Evolutionary conservation across 2,797 vertebrate genomes (phyloP).

Genomic region (Acipenser transmontanus): DNA sequence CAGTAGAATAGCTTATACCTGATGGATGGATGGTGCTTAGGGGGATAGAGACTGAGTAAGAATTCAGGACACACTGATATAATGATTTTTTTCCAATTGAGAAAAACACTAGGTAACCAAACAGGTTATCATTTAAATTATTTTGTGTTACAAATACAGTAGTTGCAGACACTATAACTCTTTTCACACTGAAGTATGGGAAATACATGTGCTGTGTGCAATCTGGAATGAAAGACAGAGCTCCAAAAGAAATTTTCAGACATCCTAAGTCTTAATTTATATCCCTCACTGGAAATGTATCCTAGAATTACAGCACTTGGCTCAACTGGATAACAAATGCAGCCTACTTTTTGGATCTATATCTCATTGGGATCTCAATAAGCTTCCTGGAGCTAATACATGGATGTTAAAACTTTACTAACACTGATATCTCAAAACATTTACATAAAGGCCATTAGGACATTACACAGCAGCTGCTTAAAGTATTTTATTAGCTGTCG

Average conservation of each 20-base stretch:
- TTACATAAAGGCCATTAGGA: slow-evolving; percentile 8
- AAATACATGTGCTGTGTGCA: slow-evolving; percentile 43
- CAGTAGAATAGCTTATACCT: too few species aligned
- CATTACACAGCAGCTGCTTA: background rate
- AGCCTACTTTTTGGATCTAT: slow-evolving; percentile 37
- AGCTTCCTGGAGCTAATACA: slow-evolving; percentile 38
- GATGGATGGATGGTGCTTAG: too few species aligned
- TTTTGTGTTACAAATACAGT: slow-evolving; percentile 39
- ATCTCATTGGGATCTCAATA: slow-evolving; percentile 38
- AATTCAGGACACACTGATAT: background rate
- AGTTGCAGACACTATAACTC: slow-evolving; percentile 57
- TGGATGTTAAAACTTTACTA: slow-evolving; percentile 37
- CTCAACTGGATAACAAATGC: slow-evolving; percentile 43
- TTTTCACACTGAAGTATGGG: slow-evolving; percentile 55
- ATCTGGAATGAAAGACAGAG: slow-evolving; percentile 36
- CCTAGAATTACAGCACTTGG: slow-evolving; percentile 27
- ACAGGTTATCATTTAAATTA: slow-evolving; percentile 37
- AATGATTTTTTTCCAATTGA: background rate
- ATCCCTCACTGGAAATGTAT: slow-evolving; percentile 26
- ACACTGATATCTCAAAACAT: slow-evolving; percentile 21
- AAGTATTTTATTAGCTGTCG: background rate
- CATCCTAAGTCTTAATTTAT: slow-evolving; percentile 34
- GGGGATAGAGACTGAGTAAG: too few species aligned
- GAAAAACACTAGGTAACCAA: slow-evolving; percentile 21
- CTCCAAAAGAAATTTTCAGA: slow-evolving; percentile 32